Evolutionary conservation across 1,140 invertebrate genomes (phyloP), one percentile per base, ranked within the genome.

Genomic region (Euura lappo): DNA sequence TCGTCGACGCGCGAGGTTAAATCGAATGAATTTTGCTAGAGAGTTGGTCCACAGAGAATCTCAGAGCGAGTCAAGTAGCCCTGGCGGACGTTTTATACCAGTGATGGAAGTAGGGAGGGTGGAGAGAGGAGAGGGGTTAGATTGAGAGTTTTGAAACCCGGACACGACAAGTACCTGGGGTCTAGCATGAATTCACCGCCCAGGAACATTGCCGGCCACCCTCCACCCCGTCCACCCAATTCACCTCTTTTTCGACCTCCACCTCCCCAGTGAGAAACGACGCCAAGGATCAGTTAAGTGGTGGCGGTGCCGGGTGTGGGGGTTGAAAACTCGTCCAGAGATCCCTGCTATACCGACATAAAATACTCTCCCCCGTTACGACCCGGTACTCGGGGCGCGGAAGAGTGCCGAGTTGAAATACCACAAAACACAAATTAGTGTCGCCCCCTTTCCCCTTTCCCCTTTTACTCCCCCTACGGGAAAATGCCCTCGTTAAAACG

Each of bases 391-490:
- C 51, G 28, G 47, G 6, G 44, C 43, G 42, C 45, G 71, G 78
- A 72, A 74, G 77, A 74, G 76, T 76, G 80, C 78, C 77, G 70
- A 42, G 66, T 44, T 68, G 66, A 68, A 68, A 68, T 44, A 68
- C 66, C 66, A 44, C 78, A 78, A 83, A 82, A 84, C 80, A 77
- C 77, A 83, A 82, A 82, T 83, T 83, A 83, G 79, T 78, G 78
- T 79, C 77, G 74, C 70, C 65, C 71, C 76, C 78, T 72, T 77
- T 78, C 73, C 73, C 72, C 76, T 74, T 71, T 71, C 70, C 69
- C 71, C 77, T 8, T 13, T 45, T 66, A 73, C 74, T 71, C 70
- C 70, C 69, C 71, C 77, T 8, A 42, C 44, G 68, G 74, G 44
- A 70, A 51, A 71, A 64, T 75, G 72, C 77, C 75, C 80, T 82